Evolutionary conservation across 2,888 invertebrate species (phyloP).

Genomic region (Coelinius sp.): DNA sequence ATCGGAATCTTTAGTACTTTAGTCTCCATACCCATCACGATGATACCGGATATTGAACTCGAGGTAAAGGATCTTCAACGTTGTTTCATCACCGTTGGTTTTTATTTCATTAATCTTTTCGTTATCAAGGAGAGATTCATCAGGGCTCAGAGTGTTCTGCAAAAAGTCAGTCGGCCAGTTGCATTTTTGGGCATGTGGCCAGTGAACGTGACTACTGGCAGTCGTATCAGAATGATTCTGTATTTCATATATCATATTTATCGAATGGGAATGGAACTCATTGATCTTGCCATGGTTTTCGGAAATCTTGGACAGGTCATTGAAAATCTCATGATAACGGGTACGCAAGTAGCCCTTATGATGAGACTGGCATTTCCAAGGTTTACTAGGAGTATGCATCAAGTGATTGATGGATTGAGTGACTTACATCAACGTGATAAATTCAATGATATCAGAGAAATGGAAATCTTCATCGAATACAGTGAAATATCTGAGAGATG

Average conservation of each 20-base stretch:
- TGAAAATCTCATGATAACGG: conserved; percentile 21
- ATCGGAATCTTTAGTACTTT: too few relatives aligned
- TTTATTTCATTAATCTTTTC: too few relatives aligned
- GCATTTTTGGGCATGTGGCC: conserved; percentile 20
- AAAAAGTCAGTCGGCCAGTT: neutral
- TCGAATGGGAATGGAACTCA: conserved; percentile 32
- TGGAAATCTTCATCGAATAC: conserved; percentile 44
- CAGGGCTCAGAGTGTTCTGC: neutral
- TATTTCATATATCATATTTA: conserved; percentile 28
- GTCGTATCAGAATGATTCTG: neutral
- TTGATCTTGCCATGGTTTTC: conserved; percentile 31
- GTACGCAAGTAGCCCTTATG: neutral
- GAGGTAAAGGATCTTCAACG: too few relatives aligned
- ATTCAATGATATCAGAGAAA: conserved; percentile 31
- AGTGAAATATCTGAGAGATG: conserved; percentile 35
- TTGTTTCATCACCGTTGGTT: too few relatives aligned
- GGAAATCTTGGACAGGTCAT: conserved; percentile 22
- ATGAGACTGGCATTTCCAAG: neutral
- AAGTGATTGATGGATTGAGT: neutral
- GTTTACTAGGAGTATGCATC: neutral
- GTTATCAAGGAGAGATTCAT: conserved; percentile 4
- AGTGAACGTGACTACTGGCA: neutral
- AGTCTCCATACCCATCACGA: too few relatives aligned
- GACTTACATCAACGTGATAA: conserved; percentile 19
- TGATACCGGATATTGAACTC: too few relatives aligned